Evolutionary conservation across 2,113 vertebrate genomes (phyloP).

Genomic region (Sinocyclocheilus rhinocerous): DNA sequence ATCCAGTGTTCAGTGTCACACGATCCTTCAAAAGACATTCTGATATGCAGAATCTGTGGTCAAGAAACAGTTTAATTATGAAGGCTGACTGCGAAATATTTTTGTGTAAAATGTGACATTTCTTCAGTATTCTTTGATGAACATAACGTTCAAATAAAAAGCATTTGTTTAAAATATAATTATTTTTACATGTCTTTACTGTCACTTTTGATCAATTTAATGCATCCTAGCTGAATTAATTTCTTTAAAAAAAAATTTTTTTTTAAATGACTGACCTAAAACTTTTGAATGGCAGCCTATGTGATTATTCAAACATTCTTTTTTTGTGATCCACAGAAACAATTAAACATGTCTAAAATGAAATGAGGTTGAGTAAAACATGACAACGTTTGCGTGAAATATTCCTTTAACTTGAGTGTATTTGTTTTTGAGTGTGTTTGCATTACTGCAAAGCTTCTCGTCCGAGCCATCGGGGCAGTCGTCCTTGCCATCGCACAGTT

Average conservation of each 20-base stretch:
- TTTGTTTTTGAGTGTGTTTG: background rate
- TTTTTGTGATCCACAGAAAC: background rate
- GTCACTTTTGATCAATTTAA: too few relatives aligned
- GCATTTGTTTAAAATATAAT: too few relatives aligned
- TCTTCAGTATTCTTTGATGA: background rate
- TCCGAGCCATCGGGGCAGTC: slow-evolving; percentile 93
- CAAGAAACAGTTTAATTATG: too few relatives aligned
- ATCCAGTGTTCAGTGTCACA: background rate
- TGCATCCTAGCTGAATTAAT: too few relatives aligned
- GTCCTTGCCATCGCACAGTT: slow-evolving; percentile 88
- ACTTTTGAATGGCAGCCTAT: background rate
- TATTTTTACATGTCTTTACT: too few relatives aligned
- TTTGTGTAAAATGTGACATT: too few relatives aligned
- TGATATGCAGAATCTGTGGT: too few relatives aligned
- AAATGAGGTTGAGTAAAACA: background rate
- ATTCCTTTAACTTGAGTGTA: background rate
- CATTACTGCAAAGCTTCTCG: slow-evolving; percentile 89
- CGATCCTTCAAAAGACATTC: background rate
- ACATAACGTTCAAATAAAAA: too few relatives aligned
- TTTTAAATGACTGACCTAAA: background rate
- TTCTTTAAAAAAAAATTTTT: too few relatives aligned
- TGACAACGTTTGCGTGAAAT: background rate
- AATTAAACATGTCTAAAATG: background rate
- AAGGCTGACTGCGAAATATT: too few relatives aligned
- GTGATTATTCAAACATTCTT: too few relatives aligned